These are phyloP conservation scores for Pyrrhosoma nymphula DNA, from an alignment of 2,888 invertebrate species.

Conservation along the genomic window DNA sequence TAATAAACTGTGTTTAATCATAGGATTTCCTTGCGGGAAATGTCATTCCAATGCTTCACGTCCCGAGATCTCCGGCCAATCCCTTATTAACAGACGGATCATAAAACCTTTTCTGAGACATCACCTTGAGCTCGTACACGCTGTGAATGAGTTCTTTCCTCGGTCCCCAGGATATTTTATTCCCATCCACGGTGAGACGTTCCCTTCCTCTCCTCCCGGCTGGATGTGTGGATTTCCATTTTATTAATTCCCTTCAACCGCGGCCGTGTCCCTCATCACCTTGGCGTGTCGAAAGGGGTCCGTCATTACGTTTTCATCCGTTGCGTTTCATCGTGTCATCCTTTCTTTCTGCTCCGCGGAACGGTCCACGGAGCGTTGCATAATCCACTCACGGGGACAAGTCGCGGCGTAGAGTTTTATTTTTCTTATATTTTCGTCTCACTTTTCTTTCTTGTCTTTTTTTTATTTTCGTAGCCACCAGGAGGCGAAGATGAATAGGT, in stretches of 20 bases:
- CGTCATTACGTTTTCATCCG: slow-evolving; percentile 17
- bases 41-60: not conserved
- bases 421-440: not conserved
- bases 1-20: not conserved
- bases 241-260: not conserved
- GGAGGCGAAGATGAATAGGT: slow-evolving; percentile 46
- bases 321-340: not conserved
- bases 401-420: not conserved
- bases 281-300: slow-evolving; percentile 28
- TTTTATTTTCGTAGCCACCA: not conserved
- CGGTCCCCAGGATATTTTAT: not conserved
- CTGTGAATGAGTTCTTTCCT: not conserved
- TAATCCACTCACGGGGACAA: slow-evolving; percentile 38
- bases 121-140: not conserved
- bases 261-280: slow-evolving; percentile 26
- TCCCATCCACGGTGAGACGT: not conserved
- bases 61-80: not conserved
- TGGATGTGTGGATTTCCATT: not conserved
- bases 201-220: not conserved
- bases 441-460: not conserved
- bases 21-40: not conserved
- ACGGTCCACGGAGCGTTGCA: not conserved
- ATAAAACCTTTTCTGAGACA: not conserved
- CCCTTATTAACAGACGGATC: not conserved
- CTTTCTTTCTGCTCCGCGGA: not conserved